These are phyloP conservation scores for Amazona vittata DNA, from an alignment of 2,113 vertebrate genomes.

Conservation along the genomic window DNA sequence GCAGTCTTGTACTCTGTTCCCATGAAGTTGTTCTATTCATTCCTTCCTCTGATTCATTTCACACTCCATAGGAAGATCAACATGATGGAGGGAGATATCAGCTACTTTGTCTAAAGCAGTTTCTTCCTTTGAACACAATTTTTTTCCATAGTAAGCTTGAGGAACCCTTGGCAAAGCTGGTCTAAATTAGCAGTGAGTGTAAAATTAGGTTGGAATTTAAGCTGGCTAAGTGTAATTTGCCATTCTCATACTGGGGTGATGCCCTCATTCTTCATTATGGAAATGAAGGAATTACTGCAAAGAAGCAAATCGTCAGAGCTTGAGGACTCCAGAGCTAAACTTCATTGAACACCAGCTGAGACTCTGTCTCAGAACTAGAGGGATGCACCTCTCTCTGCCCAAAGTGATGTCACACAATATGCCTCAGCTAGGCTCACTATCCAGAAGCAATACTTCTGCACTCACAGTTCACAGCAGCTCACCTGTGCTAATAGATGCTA, in stretches of 20 bases:
- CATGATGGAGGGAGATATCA: not conserved
- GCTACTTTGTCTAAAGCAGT: not conserved
- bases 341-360: not conserved
- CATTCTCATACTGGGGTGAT: not conserved
- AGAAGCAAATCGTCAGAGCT: not conserved
- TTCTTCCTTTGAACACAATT: not conserved
- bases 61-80: not conserved
- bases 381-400: not conserved
- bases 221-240: not conserved
- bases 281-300: constrained; percentile 30
- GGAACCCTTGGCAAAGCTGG: not conserved
- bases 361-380: not conserved
- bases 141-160: not conserved
- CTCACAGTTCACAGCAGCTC: not conserved
- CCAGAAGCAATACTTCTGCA: not conserved
- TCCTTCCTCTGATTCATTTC: not conserved
- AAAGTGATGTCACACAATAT: not conserved
- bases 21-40: not conserved
- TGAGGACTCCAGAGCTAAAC: not conserved
- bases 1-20: not conserved
- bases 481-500: not conserved
- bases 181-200: not conserved
- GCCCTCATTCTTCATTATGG: constrained; percentile 1
- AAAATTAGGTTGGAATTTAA: constrained; percentile 42
- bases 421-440: accelerated